Evolutionary conservation across 2,888 invertebrate genomes (phyloP).

Genomic region (Megaustenia siamemsis): DNA sequence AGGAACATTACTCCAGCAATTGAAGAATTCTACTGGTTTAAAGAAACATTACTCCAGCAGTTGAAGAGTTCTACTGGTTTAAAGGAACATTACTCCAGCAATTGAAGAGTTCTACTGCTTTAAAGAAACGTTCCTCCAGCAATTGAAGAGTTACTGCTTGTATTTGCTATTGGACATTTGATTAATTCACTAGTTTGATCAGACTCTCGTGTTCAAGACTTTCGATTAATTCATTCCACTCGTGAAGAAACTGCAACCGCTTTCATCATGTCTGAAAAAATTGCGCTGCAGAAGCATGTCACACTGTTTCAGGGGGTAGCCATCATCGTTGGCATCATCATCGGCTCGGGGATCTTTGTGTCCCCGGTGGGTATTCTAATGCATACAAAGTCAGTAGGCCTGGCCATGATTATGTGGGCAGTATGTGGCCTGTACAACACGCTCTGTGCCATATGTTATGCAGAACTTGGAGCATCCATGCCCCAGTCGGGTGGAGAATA

Average conservation of each 20-base stretch:
- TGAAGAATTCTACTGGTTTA: no score
- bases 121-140: no score
- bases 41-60: no score
- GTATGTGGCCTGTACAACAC: conserved; percentile 88
- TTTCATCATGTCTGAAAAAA: conserved; percentile 57
- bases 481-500: conserved; percentile 83
- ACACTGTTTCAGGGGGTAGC: conserved; percentile 92
- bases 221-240: no score
- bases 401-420: conserved; percentile 93
- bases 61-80: no score
- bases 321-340: conserved; percentile 95
- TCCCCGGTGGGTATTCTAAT: conserved; percentile 93
- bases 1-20: no score
- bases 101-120: no score
- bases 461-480: conserved; percentile 93
- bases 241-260: no score
- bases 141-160: no score
- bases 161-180: no score
- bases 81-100: no score
- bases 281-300: conserved; percentile 89
- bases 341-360: conserved; percentile 97
- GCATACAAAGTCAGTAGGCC: conserved; percentile 86
- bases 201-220: background rate
- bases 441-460: conserved; percentile 92
- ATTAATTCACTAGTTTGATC: no score